phyloP scores from a whole-genome alignment of 1,140 invertebrate species.

The Papilio aristodemus region DNA sequence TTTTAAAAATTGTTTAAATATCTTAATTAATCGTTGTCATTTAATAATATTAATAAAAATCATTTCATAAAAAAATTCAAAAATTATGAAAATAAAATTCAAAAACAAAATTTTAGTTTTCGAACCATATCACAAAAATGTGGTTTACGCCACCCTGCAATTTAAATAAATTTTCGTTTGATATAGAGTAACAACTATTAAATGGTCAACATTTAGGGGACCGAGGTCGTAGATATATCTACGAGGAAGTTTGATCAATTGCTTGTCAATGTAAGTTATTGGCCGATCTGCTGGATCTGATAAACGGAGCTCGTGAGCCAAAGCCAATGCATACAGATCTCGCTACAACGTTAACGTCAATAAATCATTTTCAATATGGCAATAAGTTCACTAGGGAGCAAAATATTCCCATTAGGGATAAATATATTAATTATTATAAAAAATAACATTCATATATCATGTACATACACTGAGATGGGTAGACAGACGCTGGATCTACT shows the following conservation, averaged over 20 bases:
- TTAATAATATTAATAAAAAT: no score
- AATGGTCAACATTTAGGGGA: neutral
- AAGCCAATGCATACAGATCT: constrained; percentile 53
- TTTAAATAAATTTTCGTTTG: neutral
- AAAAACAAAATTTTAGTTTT: no score
- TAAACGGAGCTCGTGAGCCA: constrained; percentile 48
- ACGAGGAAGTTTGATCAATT: constrained; percentile 43
- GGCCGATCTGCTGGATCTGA: constrained; percentile 41
- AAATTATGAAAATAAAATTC: no score
- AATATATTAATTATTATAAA: no score
- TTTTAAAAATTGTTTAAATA: no score
- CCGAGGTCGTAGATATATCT: constrained; percentile 13
- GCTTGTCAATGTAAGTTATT: constrained; percentile 48
- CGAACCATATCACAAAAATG: no score
- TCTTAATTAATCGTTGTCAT: no score
- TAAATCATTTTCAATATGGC: constrained; percentile 8
- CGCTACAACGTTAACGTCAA: neutral
- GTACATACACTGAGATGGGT: no score
- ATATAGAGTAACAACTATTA: neutral
- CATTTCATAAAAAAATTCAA: no score
- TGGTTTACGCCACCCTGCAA: no score
- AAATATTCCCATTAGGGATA: neutral
- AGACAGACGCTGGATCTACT: no score
- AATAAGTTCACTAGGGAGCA: neutral
- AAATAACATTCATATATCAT: no score